A percentile compares a stretch with the other conserved stretches of the same genome.
Evolutionary conservation across 2,888 invertebrate species (phyloP).

Genomic region (Dendrolimus houi): DNA sequence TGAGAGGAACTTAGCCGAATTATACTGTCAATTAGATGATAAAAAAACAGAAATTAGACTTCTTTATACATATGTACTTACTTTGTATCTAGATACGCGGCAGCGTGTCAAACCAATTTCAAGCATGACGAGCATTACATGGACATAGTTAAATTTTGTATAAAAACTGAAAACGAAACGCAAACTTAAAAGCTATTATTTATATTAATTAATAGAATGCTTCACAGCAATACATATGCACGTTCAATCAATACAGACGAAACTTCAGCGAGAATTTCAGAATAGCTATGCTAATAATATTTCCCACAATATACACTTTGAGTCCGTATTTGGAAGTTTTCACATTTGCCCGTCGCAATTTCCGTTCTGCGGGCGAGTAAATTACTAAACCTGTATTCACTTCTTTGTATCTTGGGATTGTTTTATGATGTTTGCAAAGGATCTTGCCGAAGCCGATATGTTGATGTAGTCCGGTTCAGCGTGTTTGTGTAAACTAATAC

Average conservation of each 20-base stretch:
- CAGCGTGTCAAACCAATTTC: no score
- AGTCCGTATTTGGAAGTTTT: slow-evolving; percentile 39
- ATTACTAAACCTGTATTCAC: slow-evolving; percentile 8
- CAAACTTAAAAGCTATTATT: no score
- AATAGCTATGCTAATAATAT: slow-evolving; percentile 5
- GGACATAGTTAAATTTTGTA: no score
- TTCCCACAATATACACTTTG: neutral
- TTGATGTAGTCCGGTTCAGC: slow-evolving; percentile 19
- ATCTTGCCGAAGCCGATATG: slow-evolving; percentile 8
- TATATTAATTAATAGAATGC: no score
- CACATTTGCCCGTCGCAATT: slow-evolving; percentile 49
- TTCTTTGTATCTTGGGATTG: slow-evolving; percentile 10
- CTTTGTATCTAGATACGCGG: no score
- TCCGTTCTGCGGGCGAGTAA: slow-evolving; percentile 28
- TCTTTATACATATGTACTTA: no score
- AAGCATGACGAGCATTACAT: no score
- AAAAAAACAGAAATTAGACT: no score
- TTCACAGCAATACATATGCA: no score
- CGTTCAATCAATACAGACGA: neutral
- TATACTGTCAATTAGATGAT: no score
- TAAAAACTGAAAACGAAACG: no score
- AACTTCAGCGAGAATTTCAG: slow-evolving; percentile 8
- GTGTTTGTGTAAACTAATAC: slow-evolving; percentile 34
- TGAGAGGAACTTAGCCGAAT: no score
- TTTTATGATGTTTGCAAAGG: slow-evolving; percentile 8